Evolutionary conservation across 2,888 invertebrate species (phyloP).

Genomic region (Mesodorylaimus sp.): DNA sequence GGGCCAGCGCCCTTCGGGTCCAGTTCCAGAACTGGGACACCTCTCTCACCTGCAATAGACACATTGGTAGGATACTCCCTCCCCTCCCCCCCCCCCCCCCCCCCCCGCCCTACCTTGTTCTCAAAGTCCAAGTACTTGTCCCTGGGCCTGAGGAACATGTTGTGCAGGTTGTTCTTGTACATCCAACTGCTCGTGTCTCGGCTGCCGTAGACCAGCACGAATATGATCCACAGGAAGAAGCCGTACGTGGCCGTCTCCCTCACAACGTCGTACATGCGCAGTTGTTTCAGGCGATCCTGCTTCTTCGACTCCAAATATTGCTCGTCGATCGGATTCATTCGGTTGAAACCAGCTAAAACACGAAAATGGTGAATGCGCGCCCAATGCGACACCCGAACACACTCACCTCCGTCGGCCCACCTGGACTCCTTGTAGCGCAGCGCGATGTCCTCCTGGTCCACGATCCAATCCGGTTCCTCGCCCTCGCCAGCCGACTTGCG

Average conservation of each 20-base stretch:
- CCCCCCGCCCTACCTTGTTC: not conserved
- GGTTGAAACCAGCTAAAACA: conserved; percentile 25
- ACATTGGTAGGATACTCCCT: too few relatives aligned
- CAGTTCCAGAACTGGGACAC: conserved; percentile 37
- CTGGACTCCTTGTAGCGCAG: too few relatives aligned
- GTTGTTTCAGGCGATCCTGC: conserved; percentile 32
- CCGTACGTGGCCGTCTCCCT: conserved; percentile 35
- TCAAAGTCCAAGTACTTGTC: not conserved
- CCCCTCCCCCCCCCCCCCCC: too few relatives aligned
- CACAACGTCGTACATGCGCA: conserved; percentile 35
- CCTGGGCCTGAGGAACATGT: not conserved
- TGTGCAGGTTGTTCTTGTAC: not conserved
- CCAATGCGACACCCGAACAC: too few relatives aligned
- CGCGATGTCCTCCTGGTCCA: conserved; percentile 27
- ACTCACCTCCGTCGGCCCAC: too few relatives aligned
- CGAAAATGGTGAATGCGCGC: too few relatives aligned
- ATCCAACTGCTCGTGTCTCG: conserved; percentile 23
- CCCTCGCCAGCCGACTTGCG: conserved; percentile 22
- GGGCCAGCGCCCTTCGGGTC: conserved; percentile 31
- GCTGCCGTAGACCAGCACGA: conserved; percentile 34
- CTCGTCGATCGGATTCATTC: not conserved
- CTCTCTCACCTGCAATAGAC: too few relatives aligned
- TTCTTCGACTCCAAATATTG: conserved; percentile 27
- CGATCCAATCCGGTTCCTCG: conserved; percentile 25
- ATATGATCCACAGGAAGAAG: conserved; percentile 36